Base-by-base conservation (phyloP, 2,888 invertebrate genomes). In the Lysandra coridon region DNA sequence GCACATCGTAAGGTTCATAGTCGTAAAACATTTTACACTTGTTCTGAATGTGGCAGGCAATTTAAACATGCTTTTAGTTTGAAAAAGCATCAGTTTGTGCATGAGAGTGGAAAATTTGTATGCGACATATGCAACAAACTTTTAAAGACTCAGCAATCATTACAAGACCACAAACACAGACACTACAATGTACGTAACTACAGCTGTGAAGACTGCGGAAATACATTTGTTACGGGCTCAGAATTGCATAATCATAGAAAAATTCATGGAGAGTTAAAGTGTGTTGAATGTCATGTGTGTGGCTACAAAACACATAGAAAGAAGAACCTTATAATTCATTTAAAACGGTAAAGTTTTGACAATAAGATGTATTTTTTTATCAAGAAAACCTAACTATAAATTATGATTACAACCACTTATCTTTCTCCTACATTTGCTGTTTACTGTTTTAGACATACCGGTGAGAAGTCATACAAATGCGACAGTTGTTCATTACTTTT, bases 141-240 rank as follows among this genome's bases (percentile, higher is more conserved):
- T 60, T 85, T 95, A 30, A 95, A 95, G 85, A 90, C 93, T 0
- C 91, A 90, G 78, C 88, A 89, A 75, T 88, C 91, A 12, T 85
- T 94, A 23, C 87, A 89, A 80, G 88, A 89, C 75, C 95, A 95
- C 80, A 89, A 92, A 86, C 88, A 89, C 79, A 86, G 95, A 62
- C 95, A 95, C 85, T 90, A 90, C 78, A 94, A 94, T 82, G 89
- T 95, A 73, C 87, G 87, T 75, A 93, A 95, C 83, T 95, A 87
- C 80, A 95, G 88, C 80, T 95, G 95, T 86, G 94, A 95, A 83
- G 91, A 91, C 64, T 95, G 95, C 86, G 95, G 95, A 14, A 88
- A 88, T 73, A 92, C 91, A 75, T 95, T 95, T 88, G 91, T 95
- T 2, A 92, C 95, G 73, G 88, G 89, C 77, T 91, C 94, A 40